Percentiles rank a stretch among this genome's conserved stretches.
Conservation (phyloP, 1,140 invertebrate species). For the Zaprionus inermis region DNA sequence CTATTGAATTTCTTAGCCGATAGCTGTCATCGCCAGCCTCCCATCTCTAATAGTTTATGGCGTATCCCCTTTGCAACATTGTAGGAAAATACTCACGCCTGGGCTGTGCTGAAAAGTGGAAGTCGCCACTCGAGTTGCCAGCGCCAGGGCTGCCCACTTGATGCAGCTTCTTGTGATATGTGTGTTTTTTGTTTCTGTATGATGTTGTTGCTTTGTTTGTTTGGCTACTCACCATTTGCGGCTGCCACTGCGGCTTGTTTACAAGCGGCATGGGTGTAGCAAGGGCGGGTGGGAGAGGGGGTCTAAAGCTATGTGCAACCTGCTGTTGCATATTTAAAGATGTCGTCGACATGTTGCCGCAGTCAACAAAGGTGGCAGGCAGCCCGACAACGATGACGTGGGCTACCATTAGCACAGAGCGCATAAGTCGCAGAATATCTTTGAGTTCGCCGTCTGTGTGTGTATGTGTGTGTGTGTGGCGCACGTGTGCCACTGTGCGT, state of each 20-base stretch:
- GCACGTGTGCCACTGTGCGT: constrained; percentile 47
- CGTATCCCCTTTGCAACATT: constrained; percentile 25
- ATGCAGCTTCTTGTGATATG: constrained; percentile 31
- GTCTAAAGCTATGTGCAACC: constrained; percentile 39
- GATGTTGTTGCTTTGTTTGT: constrained; percentile 54
- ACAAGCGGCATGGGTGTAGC: constrained; percentile 30
- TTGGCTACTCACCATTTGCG: constrained; percentile 68
- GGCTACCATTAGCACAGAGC: constrained; percentile 61
- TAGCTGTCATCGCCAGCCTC: neutral
- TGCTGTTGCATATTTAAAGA: constrained; percentile 77
- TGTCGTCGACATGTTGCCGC: constrained; percentile 51
- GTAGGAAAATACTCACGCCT: constrained; percentile 23
- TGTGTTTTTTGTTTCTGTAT: constrained; percentile 33
- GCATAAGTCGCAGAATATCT: constrained; percentile 50
- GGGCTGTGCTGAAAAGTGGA: constrained; percentile 42
- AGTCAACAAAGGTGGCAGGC: constrained; percentile 67
- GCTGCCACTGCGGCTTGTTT: constrained; percentile 63
- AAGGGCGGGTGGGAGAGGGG: neutral
- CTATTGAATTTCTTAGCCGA: neutral
- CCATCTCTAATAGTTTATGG: constrained; percentile 11
- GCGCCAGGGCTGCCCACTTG: constrained; percentile 44
- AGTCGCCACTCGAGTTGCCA: constrained; percentile 62
- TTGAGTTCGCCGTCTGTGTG: constrained; percentile 55
- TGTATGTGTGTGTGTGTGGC: constrained; percentile 12
- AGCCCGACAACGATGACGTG: constrained; percentile 37